phyloP scores from a whole-genome alignment of 2,888 invertebrate species.

The Pyrocoelia pectoralis region DNA sequence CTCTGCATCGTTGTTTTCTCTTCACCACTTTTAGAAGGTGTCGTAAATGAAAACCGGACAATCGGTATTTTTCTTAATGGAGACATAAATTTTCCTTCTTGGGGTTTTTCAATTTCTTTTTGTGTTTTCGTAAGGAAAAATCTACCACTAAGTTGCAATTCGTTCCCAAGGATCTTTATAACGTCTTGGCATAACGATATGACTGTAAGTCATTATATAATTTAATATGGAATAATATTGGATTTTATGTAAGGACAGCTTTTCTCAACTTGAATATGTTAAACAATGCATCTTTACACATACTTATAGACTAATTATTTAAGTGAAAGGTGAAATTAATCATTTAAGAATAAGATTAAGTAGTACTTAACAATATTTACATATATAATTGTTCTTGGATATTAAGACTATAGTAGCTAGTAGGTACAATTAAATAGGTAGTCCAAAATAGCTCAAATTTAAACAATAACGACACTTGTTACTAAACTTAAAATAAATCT shows the following conservation, averaged over 20 bases:
- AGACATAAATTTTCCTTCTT: slow-evolving; percentile 43
- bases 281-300: not conserved
- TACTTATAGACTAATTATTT: no score
- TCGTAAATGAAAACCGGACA: slow-evolving; percentile 45
- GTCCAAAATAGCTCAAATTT: no score
- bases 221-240: slow-evolving; percentile 10
- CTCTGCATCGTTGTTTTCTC: slow-evolving; percentile 31
- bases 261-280: slow-evolving; percentile 12
- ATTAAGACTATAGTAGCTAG: no score
- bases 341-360: no score
- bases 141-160: slow-evolving; percentile 48
- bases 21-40: slow-evolving; percentile 35
- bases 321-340: no score
- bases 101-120: slow-evolving; percentile 31
- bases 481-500: no score
- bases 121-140: slow-evolving; percentile 44
- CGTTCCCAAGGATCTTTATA: slow-evolving; percentile 50
- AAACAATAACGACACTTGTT: no score
- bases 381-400: no score
- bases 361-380: no score
- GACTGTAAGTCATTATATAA: slow-evolving; percentile 50
- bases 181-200: slow-evolving; percentile 59
- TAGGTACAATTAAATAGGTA: no score
- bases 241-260: slow-evolving; percentile 3
- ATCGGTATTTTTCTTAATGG: slow-evolving; percentile 46